Conservation (phyloP, 2,797 vertebrate genomes). For the Pempheris klunzingeri region DNA sequence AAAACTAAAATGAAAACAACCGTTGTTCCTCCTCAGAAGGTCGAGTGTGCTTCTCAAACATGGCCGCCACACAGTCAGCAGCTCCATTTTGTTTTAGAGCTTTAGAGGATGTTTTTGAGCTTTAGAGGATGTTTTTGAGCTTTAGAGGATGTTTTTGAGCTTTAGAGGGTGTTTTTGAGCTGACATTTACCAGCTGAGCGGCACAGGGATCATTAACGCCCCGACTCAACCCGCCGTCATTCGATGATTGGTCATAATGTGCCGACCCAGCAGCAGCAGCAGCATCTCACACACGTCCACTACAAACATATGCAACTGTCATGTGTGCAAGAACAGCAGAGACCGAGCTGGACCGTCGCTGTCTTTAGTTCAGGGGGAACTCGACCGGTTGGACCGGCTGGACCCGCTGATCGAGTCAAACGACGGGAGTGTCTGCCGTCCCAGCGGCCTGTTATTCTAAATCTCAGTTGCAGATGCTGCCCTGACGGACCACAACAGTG, state of each 20-base stretch:
- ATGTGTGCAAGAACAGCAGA: background rate
- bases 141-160: too few species aligned
- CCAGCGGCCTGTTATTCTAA: too few species aligned
- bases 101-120: background rate
- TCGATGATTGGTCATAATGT: background rate
- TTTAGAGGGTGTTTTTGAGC: too few species aligned
- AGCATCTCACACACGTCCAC: background rate
- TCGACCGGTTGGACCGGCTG: too few species aligned
- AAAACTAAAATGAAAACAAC: background rate
- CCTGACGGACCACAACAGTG: too few species aligned
- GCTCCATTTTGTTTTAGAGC: too few species aligned
- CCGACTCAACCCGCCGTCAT: background rate
- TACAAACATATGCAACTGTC: too few species aligned
- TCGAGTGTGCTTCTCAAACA: background rate
- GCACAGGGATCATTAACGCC: conserved; percentile 8
- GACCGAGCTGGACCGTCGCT: background rate
- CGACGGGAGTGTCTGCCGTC: too few species aligned
- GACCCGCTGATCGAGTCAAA: too few species aligned
- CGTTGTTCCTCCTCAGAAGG: background rate
- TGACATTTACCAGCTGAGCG: background rate
- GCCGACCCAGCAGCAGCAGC: background rate
- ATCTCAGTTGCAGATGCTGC: too few species aligned
- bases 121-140: too few species aligned
- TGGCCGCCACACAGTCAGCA: conserved; percentile 9
- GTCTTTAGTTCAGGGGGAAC: too few species aligned